Evolutionary conservation across 2,888 invertebrate species (phyloP).

Genomic region (Archips xylosteana): DNA sequence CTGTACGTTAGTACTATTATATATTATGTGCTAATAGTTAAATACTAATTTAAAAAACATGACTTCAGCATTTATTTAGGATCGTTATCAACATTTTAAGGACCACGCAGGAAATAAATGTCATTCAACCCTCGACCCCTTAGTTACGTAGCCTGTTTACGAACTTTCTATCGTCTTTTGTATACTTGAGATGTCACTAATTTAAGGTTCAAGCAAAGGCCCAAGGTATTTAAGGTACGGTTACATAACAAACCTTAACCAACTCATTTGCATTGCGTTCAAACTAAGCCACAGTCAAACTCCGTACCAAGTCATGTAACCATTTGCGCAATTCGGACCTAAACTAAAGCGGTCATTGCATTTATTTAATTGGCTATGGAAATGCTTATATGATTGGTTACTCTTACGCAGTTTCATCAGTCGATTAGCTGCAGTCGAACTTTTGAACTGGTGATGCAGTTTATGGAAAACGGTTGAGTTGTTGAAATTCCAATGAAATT

Average conservation of each 20-base stretch:
- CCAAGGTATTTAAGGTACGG: constrained; percentile 1
- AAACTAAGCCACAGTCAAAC: constrained; percentile 8
- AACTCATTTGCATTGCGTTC: constrained; percentile 29
- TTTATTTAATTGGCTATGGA: constrained; percentile 15
- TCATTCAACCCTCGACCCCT: neutral
- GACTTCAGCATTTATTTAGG: too few species aligned
- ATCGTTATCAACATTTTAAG: too few species aligned
- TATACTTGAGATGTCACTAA: constrained; percentile 13
- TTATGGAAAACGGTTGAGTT: neutral
- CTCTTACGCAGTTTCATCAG: constrained; percentile 12
- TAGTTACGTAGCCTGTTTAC: neutral
- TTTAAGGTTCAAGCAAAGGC: constrained; percentile 2
- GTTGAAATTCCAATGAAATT: neutral
- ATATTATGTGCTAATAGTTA: too few species aligned
- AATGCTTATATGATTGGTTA: constrained; percentile 7
- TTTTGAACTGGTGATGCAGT: neutral
- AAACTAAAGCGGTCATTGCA: constrained; percentile 20
- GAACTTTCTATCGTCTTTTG: neutral
- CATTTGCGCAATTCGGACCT: constrained; percentile 28
- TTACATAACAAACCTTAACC: constrained; percentile 36
- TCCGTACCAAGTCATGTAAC: constrained; percentile 21
- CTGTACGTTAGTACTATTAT: too few species aligned
- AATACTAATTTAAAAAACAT: too few species aligned
- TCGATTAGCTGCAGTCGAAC: constrained; percentile 23
- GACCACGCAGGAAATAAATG: neutral